Conservation (phyloP, 2,888 invertebrate species). For the Scotopteryx bipunctaria region DNA sequence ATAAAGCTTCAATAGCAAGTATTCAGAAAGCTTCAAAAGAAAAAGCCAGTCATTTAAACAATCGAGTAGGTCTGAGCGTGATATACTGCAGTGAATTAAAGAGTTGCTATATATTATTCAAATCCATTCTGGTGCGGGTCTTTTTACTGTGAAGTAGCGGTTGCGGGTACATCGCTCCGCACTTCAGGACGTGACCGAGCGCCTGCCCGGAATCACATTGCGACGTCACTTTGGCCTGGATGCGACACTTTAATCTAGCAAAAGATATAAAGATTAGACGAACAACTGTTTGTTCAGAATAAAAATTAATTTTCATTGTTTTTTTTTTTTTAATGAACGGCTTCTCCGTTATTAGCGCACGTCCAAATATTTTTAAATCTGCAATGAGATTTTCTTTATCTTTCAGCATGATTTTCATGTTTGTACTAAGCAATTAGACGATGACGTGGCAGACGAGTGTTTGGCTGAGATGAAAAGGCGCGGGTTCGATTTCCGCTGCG, state of each 20-base stretch:
- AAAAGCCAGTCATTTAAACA: conserved; percentile 30
- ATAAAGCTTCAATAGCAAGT: conserved; percentile 4
- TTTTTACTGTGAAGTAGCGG: conserved; percentile 77
- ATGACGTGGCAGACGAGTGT: no score
- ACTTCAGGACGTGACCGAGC: conserved; percentile 78
- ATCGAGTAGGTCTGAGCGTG: conserved; percentile 33
- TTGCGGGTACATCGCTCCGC: conserved; percentile 79
- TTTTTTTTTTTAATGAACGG: background rate
- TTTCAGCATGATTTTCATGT: no score
- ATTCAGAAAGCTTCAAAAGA: conserved; percentile 21
- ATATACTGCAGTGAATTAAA: conserved; percentile 57
- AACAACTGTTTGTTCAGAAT: conserved; percentile 3
- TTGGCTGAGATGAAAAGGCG: no score
- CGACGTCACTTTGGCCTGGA: conserved; percentile 50
- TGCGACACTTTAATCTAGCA: conserved; percentile 46
- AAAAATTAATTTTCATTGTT: background rate
- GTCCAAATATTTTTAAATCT: no score
- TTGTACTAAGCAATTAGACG: no score
- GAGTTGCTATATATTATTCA: conserved; percentile 77
- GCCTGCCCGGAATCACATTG: conserved; percentile 54
- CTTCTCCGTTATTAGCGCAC: no score
- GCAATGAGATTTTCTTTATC: no score
- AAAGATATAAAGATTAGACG: conserved; percentile 26
- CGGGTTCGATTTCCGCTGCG: no score
- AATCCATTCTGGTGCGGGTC: conserved; percentile 69